These are phyloP conservation scores for Nerophis lumbriciformis DNA, from an alignment of 2,113 vertebrate genomes.

Conservation along the genomic window DNA sequence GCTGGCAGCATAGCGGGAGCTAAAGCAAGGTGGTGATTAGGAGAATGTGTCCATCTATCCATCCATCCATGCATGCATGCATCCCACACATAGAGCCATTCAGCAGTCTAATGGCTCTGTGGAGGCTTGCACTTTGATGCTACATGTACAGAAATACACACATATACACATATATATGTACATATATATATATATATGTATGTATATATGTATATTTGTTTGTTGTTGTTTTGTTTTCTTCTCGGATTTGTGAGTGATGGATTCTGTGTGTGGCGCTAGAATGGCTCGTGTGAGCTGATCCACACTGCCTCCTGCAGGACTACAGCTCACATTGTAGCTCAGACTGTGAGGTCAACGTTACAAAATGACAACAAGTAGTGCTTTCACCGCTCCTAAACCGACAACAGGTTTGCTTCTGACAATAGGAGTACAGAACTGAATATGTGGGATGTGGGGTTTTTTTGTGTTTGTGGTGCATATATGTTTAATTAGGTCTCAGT, in stretches of 20 bases:
- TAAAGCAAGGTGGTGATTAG: slow-evolving; percentile 50
- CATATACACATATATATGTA: slow-evolving; percentile 14
- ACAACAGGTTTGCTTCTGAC: not conserved
- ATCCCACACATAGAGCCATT: slow-evolving; percentile 38
- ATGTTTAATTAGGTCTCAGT: slow-evolving; percentile 16
- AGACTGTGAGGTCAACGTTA: slow-evolving; percentile 26
- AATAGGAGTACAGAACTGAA: not conserved
- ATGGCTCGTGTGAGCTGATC: slow-evolving; percentile 39
- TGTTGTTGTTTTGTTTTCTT: slow-evolving; percentile 15
- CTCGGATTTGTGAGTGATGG: slow-evolving; percentile 45
- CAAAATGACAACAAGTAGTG: slow-evolving; percentile 32
- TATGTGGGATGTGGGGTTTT: not conserved
- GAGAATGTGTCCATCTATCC: slow-evolving; percentile 6
- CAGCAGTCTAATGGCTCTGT: slow-evolving; percentile 28
- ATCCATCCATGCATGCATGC: slow-evolving; percentile 12
- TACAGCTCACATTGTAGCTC: slow-evolving; percentile 29
- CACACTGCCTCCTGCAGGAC: slow-evolving; percentile 62
- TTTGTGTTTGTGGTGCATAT: not conserved
- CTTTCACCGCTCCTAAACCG: slow-evolving; percentile 18
- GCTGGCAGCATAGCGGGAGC: slow-evolving; percentile 39
- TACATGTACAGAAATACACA: not conserved
- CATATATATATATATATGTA: slow-evolving; percentile 16
- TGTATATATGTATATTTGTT: not conserved
- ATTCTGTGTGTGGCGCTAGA: slow-evolving; percentile 32
- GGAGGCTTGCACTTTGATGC: slow-evolving; percentile 18